Evolutionary conservation across 2,888 invertebrate genomes (phyloP).

Genomic region (Melinopterus prodromus): DNA sequence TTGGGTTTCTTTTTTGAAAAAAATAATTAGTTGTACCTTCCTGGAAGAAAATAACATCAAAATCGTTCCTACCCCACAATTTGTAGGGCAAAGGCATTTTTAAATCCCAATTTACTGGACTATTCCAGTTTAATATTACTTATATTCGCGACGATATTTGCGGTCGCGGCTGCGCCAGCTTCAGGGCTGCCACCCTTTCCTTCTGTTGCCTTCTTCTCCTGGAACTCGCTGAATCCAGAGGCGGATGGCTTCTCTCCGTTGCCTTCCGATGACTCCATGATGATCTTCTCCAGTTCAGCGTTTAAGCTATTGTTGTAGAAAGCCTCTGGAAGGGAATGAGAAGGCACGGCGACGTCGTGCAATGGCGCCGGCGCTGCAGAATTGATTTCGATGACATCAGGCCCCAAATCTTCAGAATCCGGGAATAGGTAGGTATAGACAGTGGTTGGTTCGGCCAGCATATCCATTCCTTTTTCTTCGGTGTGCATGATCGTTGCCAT

Average conservation of each 20-base stretch:
- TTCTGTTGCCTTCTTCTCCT: conserved; percentile 5
- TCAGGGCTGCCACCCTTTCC: not conserved
- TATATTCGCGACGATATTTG: not conserved
- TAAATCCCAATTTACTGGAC: too few species aligned
- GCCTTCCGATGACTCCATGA: conserved; percentile 37
- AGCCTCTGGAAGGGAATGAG: conserved; percentile 42
- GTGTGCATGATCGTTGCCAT: conserved; percentile 56
- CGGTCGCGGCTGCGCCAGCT: not conserved
- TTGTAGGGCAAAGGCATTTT: too few species aligned
- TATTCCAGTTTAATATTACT: conserved; percentile 8
- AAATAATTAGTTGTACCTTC: too few species aligned
- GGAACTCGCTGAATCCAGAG: not conserved
- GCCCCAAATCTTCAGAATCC: conserved; percentile 37
- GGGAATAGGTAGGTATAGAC: conserved; percentile 55
- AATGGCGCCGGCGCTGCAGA: conserved; percentile 55
- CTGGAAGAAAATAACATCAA: too few species aligned
- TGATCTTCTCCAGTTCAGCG: conserved; percentile 47
- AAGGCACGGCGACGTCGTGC: conserved; percentile 55
- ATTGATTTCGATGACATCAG: conserved; percentile 42
- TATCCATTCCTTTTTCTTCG: conserved; percentile 54
- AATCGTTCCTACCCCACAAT: too few species aligned
- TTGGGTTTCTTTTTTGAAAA: too few species aligned
- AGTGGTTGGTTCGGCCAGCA: conserved; percentile 50
- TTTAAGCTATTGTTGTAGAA: conserved; percentile 46
- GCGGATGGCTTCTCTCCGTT: conserved; percentile 31